A percentile compares a stretch with the other conserved stretches of the same genome.
Conservation (phyloP, 1,140 invertebrate species). For the Phthorimaea operculella region DNA sequence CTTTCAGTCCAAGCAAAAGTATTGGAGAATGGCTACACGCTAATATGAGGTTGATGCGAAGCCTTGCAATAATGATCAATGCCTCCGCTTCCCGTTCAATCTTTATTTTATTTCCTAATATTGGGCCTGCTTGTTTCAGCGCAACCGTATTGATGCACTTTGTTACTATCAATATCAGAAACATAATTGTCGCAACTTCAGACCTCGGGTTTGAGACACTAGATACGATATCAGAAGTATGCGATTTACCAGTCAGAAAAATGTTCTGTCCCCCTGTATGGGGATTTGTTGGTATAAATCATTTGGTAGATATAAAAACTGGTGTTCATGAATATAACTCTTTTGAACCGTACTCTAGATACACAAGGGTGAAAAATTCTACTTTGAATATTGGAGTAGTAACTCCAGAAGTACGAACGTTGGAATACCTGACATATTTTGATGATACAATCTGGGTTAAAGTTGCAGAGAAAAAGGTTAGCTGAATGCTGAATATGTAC, state of each 20-base stretch:
- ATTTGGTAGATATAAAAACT: constrained; percentile 58
- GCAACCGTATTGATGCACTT: constrained; percentile 55
- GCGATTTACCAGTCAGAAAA: constrained; percentile 49
- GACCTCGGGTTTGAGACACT: constrained; percentile 59
- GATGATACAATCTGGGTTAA: constrained; percentile 45
- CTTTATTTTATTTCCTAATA: constrained; percentile 54
- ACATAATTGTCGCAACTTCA: constrained; percentile 64
- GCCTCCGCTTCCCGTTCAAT: constrained; percentile 47
- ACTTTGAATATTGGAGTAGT: constrained; percentile 55
- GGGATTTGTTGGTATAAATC: constrained; percentile 67
- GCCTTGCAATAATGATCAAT: constrained; percentile 53
- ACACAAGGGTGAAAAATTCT: constrained; percentile 47
- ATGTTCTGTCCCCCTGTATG: constrained; percentile 68
- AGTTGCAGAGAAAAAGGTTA: constrained; percentile 39
- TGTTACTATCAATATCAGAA: constrained; percentile 45
- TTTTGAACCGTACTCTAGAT: constrained; percentile 53
- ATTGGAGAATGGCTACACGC: constrained; percentile 48
- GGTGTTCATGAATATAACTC: constrained; percentile 59
- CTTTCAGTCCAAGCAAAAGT: constrained; percentile 30
- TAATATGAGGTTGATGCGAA: constrained; percentile 46
- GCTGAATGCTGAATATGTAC: background rate
- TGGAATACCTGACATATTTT: constrained; percentile 58
- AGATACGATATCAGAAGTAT: constrained; percentile 40
- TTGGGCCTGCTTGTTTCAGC: constrained; percentile 65
- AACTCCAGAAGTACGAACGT: constrained; percentile 54